Base-by-base conservation (phyloP, 2,888 invertebrate species). In the Philereme transversata region DNA sequence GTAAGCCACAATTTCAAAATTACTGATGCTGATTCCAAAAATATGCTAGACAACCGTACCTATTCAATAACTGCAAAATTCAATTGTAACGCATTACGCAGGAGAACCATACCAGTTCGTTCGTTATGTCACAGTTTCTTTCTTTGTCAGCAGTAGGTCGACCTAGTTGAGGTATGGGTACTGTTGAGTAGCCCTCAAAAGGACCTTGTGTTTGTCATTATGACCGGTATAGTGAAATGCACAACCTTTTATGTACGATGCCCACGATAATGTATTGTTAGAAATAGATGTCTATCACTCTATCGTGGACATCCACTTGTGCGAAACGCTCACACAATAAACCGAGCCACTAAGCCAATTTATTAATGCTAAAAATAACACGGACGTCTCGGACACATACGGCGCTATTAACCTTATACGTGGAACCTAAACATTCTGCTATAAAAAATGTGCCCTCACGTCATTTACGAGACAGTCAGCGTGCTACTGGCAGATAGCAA, bases 361-460 rank as follows among this genome's bases (percentile, higher is more conserved):
- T 92, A 91, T 86, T 86, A 90, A 85, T 82, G 86, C 91, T 92
- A 92, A 91, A 92, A 92, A 92, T 92, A 92, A 86, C 86, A 76
- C 82, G 77, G 77, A 83, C 83, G 82, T 88, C 90, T 88, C 88
- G 78, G 81, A 76, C 83, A 82, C 83, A 87, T 87, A 83, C 79
- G 82, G 82, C 83, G 85, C 81, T 88, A 88, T 89, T 90, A 90
- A 86, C 87, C 88, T 84, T 88, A 84, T 84, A 86, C 79, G 83
- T 80, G 78, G 81, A 85, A 82, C 82, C 82, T 85, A 83, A 84
- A 83, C 77, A 81, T 75, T 82, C 51, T 65, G 57, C 64, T 62
- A 64, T 68, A 67, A 72, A 69, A 70, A 81, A 84, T 81, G 76
- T 77, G 68, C 71, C 74, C 74, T 78, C 72, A 68, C 41, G 54